Base-by-base conservation (phyloP, 2,113 vertebrate species). In the Lamprologus callipterus region DNA sequence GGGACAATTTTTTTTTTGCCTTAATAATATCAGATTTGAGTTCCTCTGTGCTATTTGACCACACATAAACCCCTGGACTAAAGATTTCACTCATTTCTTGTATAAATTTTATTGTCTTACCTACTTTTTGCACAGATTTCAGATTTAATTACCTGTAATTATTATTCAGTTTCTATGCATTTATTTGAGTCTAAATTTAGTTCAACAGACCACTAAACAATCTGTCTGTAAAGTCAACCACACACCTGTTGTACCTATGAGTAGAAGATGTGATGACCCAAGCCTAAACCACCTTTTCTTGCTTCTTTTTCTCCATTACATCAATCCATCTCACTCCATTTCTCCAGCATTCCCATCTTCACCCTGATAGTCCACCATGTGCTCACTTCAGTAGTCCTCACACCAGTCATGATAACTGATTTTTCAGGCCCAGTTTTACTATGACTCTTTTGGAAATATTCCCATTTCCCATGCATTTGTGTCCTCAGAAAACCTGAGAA, bases 401-500 rank as follows among this genome's bases (percentile, higher is more conserved):
- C 23, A 4, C 78, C 40, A 35, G 60, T 80, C 80, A 33, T 54
- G 57, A 60, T 26, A 63, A 53, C 73, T 23, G 31, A 9, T 31
- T 78, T 78, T 49, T 78, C 70, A 51, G 45, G 7, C 53, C 55
- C 8, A 4, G 5, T 45, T 80, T 75, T 83, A 1, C 9, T 31
- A 53, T 16, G 10, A 37, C 53, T 58, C 53, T 40, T 82, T 47
- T 7, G 16, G 47, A 89, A 81, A 83, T 14, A 16, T 88, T 82
- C 54, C 65, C 80, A 53, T 58, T 65, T 53, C 23, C 21, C 68
- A 33, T 40, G 55, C 37, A 28, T 90, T 89, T 83, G 53, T 79
- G 80, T 79, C 75, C 53, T 26, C 17, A 85, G 57, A 87, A 89
- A 91, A 87, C 85, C 90, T 82, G 19, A 75, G 23, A 88, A 49